These are phyloP conservation scores for Mantis religiosa DNA, from an alignment of 2,888 invertebrate species.

Conservation along the genomic window DNA sequence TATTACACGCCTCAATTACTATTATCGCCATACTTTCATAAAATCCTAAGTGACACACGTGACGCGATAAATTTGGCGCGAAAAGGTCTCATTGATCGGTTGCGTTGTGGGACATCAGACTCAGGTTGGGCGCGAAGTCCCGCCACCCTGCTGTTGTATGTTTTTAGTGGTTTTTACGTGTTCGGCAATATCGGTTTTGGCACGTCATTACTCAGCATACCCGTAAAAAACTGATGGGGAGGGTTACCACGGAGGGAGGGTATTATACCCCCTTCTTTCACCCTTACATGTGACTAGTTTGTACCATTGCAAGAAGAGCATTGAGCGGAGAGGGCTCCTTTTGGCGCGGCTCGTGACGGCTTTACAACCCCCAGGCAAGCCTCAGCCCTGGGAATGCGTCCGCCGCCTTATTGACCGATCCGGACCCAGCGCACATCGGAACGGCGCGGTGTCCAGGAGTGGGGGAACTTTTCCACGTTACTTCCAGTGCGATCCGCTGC, in stretches of 20 bases:
- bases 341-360: conserved; percentile 33
- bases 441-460: conserved; percentile 38
- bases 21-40: no score
- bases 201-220: no score
- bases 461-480: conserved; percentile 33
- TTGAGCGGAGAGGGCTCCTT: neutral
- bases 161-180: neutral
- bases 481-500: conserved; percentile 34
- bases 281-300: neutral
- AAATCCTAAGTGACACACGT: neutral
- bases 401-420: conserved; percentile 47
- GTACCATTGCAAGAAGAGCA: conserved; percentile 12
- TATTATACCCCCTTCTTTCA: neutral
- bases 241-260: neutral
- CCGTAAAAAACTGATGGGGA: neutral
- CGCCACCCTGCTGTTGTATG: neutral
- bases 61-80: conserved; percentile 15
- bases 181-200: neutral
- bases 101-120: neutral
- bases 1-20: no score
- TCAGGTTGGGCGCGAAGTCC: neutral
- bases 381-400: conserved; percentile 41
- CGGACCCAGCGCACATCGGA: conserved; percentile 42
- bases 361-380: conserved; percentile 36
- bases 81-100: neutral